Conservation (phyloP, 2,797 vertebrate species). For the Selene dorsalis region DNA sequence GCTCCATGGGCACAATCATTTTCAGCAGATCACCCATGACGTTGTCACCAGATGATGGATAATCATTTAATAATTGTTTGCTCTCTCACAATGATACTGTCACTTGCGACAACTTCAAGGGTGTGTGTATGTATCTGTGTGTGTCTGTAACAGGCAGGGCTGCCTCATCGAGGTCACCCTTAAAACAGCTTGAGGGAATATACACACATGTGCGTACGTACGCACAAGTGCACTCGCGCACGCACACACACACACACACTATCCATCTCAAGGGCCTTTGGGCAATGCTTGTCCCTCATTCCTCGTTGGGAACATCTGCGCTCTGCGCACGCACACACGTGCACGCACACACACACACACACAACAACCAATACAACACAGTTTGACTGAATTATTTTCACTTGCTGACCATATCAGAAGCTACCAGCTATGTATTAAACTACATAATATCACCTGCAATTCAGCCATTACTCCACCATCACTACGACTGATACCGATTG, state of each 20-base stretch:
- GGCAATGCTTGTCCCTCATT: slow-evolving; percentile 36
- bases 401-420: background rate
- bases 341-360: background rate
- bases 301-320: slow-evolving; percentile 22
- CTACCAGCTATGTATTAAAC: background rate
- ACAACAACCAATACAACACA: background rate
- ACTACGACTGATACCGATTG: too few relatives aligned
- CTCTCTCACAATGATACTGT: slow-evolving; percentile 24
- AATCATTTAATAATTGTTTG: slow-evolving; percentile 15
- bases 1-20: background rate
- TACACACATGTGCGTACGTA: background rate
- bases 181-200: slow-evolving; percentile 32
- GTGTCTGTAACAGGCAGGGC: slow-evolving; percentile 36
- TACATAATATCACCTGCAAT: too few relatives aligned
- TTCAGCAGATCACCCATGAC: background rate
- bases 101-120: slow-evolving; percentile 23
- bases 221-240: slow-evolving; percentile 11
- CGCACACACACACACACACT: too few relatives aligned
- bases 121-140: slow-evolving; percentile 17
- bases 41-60: slow-evolving; percentile 1
- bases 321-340: too few relatives aligned
- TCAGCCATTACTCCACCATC: too few relatives aligned
- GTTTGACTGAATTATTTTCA: slow-evolving; percentile 6
- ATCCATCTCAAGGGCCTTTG: slow-evolving; percentile 38
- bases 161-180: slow-evolving; percentile 54